Base-by-base conservation (phyloP, 2,888 invertebrate species). In the Dichetophora obliterata region DNA sequence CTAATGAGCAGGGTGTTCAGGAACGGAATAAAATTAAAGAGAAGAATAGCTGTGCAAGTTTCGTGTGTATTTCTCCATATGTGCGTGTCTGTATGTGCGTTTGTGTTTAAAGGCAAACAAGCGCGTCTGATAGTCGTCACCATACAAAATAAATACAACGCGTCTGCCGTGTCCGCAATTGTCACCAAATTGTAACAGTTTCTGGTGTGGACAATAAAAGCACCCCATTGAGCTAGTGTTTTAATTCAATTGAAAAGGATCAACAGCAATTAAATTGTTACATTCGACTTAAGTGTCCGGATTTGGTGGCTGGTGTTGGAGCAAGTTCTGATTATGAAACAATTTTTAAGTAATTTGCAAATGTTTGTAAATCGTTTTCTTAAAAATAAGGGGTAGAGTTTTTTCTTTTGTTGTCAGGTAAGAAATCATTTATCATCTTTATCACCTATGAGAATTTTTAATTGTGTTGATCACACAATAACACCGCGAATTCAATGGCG, bases 171-270 rank as follows among this genome's bases (percentile, higher is more conserved):
- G n/a, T 65, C 34, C 63, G 34, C 63, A 31, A 65, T 65, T 65
- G 63, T 65, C 63, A 34, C 34, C 63, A 65, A 65, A 65, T 65
- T 65, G 37, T 34, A 14, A 37, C 16, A 65, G 34, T 65, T 65
- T 65, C 19, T 27, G 63, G 14, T 65, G n/a, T 19, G 54, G 19
- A 9, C 54, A 5, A 65, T 31, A 31, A 34, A n/a, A n/a, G 63
- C 63, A 65, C 63, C 63, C 63, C 63, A 65, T 11, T 9, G 34
- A 3, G 34, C 19, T n/a, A 27, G 24, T 5, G 5, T 9, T 59
- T 59, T 5, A 9, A 14, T 19, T 14, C 24, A 27, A 59, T 22
- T 27, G 24, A 59, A 59, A 59, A 14, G 27, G 27, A 59, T 59
- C 43, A 43, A 43, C 43, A 43, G 43, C 11, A 43, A 43, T 43